Evolutionary conservation across 1,140 invertebrate species (phyloP), one percentile per base, ranked within the genome.

Genomic region (Megalonaias nervosa): DNA sequence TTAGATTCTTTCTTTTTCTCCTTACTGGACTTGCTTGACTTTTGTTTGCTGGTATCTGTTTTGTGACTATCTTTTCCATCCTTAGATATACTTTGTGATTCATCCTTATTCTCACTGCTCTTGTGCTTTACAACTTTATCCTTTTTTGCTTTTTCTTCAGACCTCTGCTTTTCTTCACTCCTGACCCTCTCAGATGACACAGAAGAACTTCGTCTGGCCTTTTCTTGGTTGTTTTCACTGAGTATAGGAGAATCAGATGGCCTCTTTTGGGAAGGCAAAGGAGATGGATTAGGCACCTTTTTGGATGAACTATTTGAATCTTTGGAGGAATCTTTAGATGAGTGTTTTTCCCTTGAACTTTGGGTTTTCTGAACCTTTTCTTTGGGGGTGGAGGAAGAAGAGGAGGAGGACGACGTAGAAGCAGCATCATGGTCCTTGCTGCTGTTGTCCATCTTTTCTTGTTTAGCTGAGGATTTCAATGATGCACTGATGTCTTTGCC

Each of bases 171-270:
- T 2, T 60, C 67, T 17, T 48, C 17, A 12, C 73, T 68, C 19
- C 66, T 75, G n/a, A 15, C 69, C 48, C 70, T 67, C 55, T 76
- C 68, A 55, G 76, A 78, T 13, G 76, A 78, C 9, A 65, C 67
- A 13, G 76, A 78, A 11, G 76, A 78, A 67, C 76, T 78, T 61
- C 76, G 68, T 60, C 73, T 77, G 6, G 73, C 23, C 21, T 78
- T 78, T 56, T 73, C 73, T 14, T 61, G 58, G 9, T 57, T 57
- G 16, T 56, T 38, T 23, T 72, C 64, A 56, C 73, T 70, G 17
- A 26, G 58, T 15, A 31, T 67, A 9, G 76, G 76, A 23, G 76
- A 78, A n/a, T 71, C 69, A n/a, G 76, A 73, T 61, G 72, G 69
- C 26, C 71, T 58, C 57, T 78, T 78, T 23, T 48, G 57, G 48